Evolutionary conservation across 2,888 invertebrate genomes (phyloP).

Genomic region (Heteropelma amictum): DNA sequence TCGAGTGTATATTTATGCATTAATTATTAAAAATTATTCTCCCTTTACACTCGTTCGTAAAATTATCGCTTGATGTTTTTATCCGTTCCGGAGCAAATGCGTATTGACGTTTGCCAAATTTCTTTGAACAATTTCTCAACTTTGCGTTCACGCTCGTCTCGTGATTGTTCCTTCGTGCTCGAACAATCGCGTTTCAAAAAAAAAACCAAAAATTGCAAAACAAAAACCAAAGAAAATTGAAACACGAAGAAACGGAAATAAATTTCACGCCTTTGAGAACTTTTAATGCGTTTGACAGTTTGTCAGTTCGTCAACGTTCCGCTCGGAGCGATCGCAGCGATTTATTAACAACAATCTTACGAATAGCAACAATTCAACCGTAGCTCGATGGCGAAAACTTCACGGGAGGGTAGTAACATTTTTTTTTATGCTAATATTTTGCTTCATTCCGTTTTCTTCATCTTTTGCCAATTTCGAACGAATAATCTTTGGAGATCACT

Average conservation of each 20-base stretch:
- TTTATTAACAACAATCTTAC: constrained; percentile 76
- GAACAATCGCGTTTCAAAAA: constrained; percentile 62
- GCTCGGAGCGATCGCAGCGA: constrained; percentile 70
- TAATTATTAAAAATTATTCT: too few relatives aligned
- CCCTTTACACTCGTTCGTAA: constrained; percentile 58
- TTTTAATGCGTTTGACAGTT: constrained; percentile 58
- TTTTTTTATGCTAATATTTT: neutral
- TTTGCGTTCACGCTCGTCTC: neutral
- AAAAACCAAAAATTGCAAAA: neutral
- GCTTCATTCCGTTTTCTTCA: neutral
- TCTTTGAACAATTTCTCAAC: neutral
- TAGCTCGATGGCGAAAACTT: constrained; percentile 71
- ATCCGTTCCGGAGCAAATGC: constrained; percentile 55
- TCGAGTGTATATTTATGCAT: constrained; percentile 63
- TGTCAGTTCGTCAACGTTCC: constrained; percentile 45
- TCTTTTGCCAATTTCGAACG: neutral
- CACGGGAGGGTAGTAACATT: constrained; percentile 50
- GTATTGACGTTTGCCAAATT: constrained; percentile 12
- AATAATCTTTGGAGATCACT: constrained; percentile 12
- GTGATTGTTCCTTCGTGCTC: constrained; percentile 56
- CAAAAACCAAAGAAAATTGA: constrained; percentile 50
- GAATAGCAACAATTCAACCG: constrained; percentile 76
- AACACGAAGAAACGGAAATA: too few relatives aligned
- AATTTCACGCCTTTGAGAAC: constrained; percentile 67
- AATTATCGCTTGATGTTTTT: constrained; percentile 64